Percentiles rank a stretch among this genome's conserved stretches.
Evolutionary conservation across 2,113 vertebrate species (phyloP).

Genomic region (Ceuthmochares aereus): DNA sequence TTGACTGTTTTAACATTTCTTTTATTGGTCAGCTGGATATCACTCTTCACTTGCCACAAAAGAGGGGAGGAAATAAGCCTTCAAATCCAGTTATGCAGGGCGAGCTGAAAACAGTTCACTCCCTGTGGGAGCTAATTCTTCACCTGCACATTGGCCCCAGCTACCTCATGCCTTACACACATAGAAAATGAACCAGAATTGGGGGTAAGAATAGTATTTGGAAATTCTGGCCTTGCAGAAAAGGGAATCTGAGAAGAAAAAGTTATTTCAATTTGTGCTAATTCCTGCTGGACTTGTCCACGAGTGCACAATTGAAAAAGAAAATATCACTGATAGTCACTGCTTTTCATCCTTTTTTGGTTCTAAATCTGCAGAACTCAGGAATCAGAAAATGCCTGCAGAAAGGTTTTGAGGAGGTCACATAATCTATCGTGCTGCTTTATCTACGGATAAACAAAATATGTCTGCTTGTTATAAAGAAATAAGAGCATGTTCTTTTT

Average conservation of each 20-base stretch:
- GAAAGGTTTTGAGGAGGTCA: constrained; percentile 45
- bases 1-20: not conserved
- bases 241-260: not conserved
- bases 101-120: not conserved
- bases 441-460: constrained; percentile 49
- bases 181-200: not conserved
- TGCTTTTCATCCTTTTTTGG: not conserved
- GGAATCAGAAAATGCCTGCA: constrained; percentile 48
- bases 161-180: not conserved
- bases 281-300: not conserved
- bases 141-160: not conserved
- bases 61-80: not conserved
- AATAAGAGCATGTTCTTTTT: not conserved
- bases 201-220: not conserved
- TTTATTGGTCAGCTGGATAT: not conserved
- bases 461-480: not conserved
- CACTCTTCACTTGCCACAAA: not conserved
- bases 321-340: constrained; percentile 1
- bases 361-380: not conserved
- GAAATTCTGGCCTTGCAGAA: not conserved
- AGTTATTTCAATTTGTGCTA: not conserved
- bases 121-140: not conserved
- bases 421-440: not conserved
- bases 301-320: not conserved
- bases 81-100: constrained; percentile 5